Evolutionary conservation across 2,113 vertebrate species (phyloP).

Genomic region (Mirza zaza): DNA sequence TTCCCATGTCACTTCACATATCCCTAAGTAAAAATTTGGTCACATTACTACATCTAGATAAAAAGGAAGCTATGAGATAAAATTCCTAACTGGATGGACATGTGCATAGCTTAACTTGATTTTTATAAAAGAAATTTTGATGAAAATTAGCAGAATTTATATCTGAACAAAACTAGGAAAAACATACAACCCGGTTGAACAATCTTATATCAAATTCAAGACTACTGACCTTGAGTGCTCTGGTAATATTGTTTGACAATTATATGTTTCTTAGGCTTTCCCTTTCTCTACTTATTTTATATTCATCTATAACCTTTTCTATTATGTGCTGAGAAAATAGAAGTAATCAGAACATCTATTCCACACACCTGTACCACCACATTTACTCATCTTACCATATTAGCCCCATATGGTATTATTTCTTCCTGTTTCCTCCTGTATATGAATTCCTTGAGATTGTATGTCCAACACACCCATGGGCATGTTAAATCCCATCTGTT

Average conservation of each 20-base stretch:
- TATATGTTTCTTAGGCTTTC: neutral
- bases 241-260: neutral
- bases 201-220: neutral
- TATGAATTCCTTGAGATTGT: neutral
- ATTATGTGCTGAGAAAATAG: neutral
- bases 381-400: neutral
- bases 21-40: neutral
- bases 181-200: neutral
- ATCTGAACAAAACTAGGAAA: neutral
- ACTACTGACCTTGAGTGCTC: neutral
- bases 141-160: neutral
- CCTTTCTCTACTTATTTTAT: neutral
- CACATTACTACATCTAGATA: neutral
- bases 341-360: neutral
- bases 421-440: neutral
- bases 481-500: neutral
- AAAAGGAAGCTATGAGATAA: neutral
- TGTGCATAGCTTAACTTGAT: neutral
- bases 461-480: neutral
- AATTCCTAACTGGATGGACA: neutral
- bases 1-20: neutral
- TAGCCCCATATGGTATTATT: neutral
- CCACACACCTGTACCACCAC: accelerated
- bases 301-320: neutral
- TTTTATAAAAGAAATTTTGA: neutral